A percentile compares a stretch with the other conserved stretches of the same genome.
phyloP scores from a whole-genome alignment of 2,888 invertebrate genomes.

The Epirrita christyi region DNA sequence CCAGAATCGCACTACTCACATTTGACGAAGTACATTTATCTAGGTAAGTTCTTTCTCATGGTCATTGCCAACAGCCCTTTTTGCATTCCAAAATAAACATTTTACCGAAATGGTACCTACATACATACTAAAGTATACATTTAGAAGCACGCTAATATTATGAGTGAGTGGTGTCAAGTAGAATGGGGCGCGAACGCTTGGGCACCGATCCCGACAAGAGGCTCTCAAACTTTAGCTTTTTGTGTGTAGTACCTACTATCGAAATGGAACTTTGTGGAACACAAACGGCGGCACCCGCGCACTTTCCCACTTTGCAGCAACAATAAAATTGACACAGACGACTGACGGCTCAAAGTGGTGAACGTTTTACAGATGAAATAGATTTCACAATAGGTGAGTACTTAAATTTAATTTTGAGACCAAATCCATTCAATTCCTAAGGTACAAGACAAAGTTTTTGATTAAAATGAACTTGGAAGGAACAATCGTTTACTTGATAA shows the following conservation, averaged over 20 bases:
- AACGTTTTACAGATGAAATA: slow-evolving; percentile 11
- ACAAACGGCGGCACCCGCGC: slow-evolving; percentile 37
- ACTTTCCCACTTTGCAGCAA: slow-evolving; percentile 38
- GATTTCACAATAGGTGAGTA: slow-evolving; percentile 7
- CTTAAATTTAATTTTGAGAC: neutral
- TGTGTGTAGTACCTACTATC: slow-evolving; percentile 43
- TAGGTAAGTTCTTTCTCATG: neutral
- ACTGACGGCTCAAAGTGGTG: slow-evolving; percentile 6
- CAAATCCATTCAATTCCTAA: slow-evolving; percentile 2
- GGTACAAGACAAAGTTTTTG: slow-evolving; percentile 14
- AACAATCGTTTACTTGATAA: slow-evolving; percentile 22
- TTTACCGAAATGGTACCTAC: neutral
- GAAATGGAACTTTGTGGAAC: slow-evolving; percentile 30
- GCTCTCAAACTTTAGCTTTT: slow-evolving; percentile 47
- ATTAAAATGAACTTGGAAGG: slow-evolving; percentile 16
- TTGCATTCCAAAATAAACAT: neutral
- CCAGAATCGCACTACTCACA: neutral
- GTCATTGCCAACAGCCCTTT: neutral
- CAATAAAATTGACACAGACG: slow-evolving; percentile 26
- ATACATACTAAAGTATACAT: neutral
- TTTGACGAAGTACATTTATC: neutral
- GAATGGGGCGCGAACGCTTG: slow-evolving; percentile 21
- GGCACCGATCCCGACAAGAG: slow-evolving; percentile 23
- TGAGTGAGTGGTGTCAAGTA: slow-evolving; percentile 25
- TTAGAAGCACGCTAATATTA: slow-evolving; percentile 9